A percentile compares a stretch with the other conserved stretches of the same genome.
Evolutionary conservation across 2,113 vertebrate genomes (phyloP).

Genomic region (Rhinoptilus africanus): DNA sequence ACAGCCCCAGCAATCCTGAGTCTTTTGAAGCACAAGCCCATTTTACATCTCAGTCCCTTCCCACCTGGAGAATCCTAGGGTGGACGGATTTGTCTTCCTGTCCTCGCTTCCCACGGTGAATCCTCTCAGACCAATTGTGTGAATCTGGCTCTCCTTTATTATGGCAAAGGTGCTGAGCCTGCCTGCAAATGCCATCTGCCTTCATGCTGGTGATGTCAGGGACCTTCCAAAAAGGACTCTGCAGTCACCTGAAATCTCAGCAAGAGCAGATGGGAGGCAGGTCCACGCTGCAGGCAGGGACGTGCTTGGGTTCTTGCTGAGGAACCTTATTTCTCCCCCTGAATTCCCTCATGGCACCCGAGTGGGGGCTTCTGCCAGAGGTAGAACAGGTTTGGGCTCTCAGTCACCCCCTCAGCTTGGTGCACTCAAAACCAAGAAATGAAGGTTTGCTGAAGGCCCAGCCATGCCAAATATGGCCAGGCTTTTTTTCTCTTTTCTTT

Average conservation of each 20-base stretch:
- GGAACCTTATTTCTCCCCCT: not conserved
- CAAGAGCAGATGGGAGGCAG: conserved; percentile 18
- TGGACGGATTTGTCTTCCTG: not conserved
- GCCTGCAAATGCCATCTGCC: conserved; percentile 19
- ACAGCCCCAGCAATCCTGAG: not conserved
- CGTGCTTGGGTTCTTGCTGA: not conserved
- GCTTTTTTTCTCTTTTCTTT: not conserved
- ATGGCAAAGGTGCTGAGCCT: not conserved
- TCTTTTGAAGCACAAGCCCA: not conserved
- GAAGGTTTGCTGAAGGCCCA: not conserved
- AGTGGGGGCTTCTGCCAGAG: not conserved
- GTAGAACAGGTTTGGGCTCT: not conserved
- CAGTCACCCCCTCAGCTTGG: not conserved
- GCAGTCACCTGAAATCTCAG: not conserved
- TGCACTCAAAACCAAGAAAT: not conserved
- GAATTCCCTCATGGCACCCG: not conserved
- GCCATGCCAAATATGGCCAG: not conserved
- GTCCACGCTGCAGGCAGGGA: not conserved
- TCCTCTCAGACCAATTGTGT: not conserved
- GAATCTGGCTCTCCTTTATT: not conserved
- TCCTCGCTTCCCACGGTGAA: not conserved
- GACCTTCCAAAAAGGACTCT: conserved; percentile 23
- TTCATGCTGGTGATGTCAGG: not conserved
- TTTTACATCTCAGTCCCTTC: not conserved
- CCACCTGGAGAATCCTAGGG: not conserved